phyloP scores from a whole-genome alignment of 2,113 vertebrate genomes.

The Stegostoma tigrinum region DNA sequence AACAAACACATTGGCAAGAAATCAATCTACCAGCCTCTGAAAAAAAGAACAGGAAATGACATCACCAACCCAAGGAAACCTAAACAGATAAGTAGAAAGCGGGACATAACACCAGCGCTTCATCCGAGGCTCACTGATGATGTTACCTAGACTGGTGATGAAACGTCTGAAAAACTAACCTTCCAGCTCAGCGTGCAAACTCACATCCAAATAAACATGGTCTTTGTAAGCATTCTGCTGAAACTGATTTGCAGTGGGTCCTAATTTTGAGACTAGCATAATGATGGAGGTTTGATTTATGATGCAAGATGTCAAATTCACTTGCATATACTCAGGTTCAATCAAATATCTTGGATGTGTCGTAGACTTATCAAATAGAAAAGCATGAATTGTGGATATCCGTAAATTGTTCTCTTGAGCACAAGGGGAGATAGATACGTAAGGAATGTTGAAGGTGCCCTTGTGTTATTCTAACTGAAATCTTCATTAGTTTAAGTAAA shows the following conservation, averaged over 20 bases:
- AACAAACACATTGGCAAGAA: too few relatives aligned
- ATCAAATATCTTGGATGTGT: constrained; percentile 11
- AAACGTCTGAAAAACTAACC: too few relatives aligned
- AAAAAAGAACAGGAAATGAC: too few relatives aligned
- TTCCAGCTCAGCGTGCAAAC: too few relatives aligned
- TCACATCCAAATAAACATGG: background rate
- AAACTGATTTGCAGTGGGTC: background rate
- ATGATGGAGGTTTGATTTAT: background rate
- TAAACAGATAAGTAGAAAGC: too few relatives aligned
- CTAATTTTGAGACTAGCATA: background rate
- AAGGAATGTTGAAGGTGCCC: background rate
- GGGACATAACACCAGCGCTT: too few relatives aligned
- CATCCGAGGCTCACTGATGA: too few relatives aligned
- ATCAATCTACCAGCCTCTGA: too few relatives aligned
- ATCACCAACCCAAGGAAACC: too few relatives aligned
- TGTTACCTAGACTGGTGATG: too few relatives aligned
- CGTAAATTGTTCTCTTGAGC: background rate
- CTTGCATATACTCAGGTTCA: background rate
- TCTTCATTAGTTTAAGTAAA: background rate
- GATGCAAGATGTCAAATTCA: constrained; percentile 4
- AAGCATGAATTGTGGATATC: background rate
- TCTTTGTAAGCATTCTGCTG: background rate
- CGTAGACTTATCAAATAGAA: background rate
- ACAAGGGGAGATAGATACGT: background rate
- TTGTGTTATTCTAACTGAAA: background rate